Conservation (phyloP, 2,888 invertebrate genomes). For the Anarsia innoxiella region DNA sequence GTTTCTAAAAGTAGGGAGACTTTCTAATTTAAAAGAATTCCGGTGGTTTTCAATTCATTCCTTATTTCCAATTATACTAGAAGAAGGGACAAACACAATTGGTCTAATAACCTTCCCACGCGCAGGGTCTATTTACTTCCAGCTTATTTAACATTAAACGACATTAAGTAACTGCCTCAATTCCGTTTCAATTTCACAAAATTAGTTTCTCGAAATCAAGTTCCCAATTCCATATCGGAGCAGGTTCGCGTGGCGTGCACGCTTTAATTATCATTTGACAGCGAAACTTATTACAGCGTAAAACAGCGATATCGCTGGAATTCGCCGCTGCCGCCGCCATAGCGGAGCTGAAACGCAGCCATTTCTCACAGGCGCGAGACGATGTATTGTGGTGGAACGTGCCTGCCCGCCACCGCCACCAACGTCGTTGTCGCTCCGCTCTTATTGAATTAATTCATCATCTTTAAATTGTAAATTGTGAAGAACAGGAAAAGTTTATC, state of each 20-base stretch:
- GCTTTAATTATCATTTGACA: conserved; percentile 13
- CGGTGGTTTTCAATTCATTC: no score
- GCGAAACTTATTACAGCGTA: conserved; percentile 10
- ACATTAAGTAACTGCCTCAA: no score
- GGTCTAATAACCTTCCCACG: no score
- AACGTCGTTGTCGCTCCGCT: no score
- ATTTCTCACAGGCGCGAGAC: conserved; percentile 26
- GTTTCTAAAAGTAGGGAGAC: no score
- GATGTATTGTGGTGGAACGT: conserved; percentile 29
- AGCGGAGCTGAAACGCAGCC: conserved; percentile 23
- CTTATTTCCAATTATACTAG: no score
- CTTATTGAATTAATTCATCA: conserved; percentile 54
- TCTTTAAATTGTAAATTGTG: conserved; percentile 14
- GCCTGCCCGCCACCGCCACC: conserved; percentile 24
- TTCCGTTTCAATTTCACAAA: conserved; percentile 1
- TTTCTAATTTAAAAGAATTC: no score
- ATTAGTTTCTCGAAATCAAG: conserved; percentile 1
- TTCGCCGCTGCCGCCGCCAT: conserved; percentile 5
- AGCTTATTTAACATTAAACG: no score
- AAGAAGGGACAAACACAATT: no score
- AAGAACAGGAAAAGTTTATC: no score
- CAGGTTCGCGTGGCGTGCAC: conserved; percentile 7
- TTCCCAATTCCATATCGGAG: neutral
- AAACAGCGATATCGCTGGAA: conserved; percentile 15
- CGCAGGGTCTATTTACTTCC: no score